phyloP scores from a whole-genome alignment of 2,888 invertebrate species.

The Meghimatium bilineatum region DNA sequence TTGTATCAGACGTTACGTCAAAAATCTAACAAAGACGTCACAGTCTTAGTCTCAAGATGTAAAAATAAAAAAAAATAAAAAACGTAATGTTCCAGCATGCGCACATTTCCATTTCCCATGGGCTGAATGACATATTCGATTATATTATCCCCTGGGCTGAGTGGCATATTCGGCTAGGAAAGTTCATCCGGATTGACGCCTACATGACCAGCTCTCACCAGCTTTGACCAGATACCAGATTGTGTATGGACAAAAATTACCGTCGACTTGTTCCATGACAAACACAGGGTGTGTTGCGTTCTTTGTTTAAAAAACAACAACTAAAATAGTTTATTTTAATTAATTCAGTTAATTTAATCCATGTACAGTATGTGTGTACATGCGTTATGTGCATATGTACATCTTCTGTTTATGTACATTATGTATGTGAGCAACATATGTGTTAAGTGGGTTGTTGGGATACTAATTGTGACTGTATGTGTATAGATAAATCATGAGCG shows the following conservation, averaged over 20 bases:
- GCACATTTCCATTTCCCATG: conserved; percentile 20
- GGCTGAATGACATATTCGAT: conserved; percentile 23
- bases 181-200: conserved; percentile 4
- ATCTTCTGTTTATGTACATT: too few relatives aligned
- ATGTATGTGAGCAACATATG: too few relatives aligned
- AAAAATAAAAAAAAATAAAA: too few relatives aligned
- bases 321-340: too few relatives aligned
- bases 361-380: neutral
- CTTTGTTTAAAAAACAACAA: too few relatives aligned
- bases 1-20: neutral
- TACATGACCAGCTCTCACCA: conserved; percentile 11
- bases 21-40: neutral
- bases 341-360: too few relatives aligned
- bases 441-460: too few relatives aligned
- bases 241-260: neutral
- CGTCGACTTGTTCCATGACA: too few relatives aligned
- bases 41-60: neutral
- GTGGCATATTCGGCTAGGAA: conserved; percentile 13
- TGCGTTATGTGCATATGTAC: too few relatives aligned
- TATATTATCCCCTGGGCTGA: conserved; percentile 12
- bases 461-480: too few relatives aligned
- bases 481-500: too few relatives aligned
- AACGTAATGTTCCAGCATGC: neutral
- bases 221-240: neutral
- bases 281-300: too few relatives aligned